Conservation (phyloP, 1,140 invertebrate genomes). For the Ceratina calcarata region DNA sequence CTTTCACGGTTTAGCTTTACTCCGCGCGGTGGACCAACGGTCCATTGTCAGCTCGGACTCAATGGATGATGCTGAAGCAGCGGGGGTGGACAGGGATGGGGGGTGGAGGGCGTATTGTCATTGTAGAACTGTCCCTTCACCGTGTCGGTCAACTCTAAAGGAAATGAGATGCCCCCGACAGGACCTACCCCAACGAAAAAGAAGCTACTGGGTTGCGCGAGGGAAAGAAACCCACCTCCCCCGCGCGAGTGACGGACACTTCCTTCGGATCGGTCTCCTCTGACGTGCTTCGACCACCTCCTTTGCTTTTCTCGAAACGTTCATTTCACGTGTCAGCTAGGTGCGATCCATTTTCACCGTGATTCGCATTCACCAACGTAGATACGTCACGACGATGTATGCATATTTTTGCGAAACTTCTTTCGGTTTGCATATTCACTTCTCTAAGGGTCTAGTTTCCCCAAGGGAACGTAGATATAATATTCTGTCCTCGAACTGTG, state of each 20-base stretch:
- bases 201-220: constrained; percentile 57
- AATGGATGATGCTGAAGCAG: constrained; percentile 53
- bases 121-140: constrained; percentile 47
- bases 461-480: neutral
- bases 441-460: neutral
- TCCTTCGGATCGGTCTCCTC: constrained; percentile 32
- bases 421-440: too few relatives aligned
- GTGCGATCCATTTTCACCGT: neutral
- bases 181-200: constrained; percentile 65
- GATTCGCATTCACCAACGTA: neutral
- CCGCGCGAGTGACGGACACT: constrained; percentile 48
- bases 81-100: constrained; percentile 10
- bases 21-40: constrained; percentile 54
- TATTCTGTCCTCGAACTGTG: too few relatives aligned
- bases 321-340: neutral
- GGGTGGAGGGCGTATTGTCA: constrained; percentile 46
- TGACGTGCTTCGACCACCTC: constrained; percentile 24
- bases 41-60: constrained; percentile 62
- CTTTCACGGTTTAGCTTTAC: constrained; percentile 47
- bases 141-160: constrained; percentile 57
- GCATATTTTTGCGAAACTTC: neutral
- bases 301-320: constrained; percentile 17
- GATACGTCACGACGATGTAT: too few relatives aligned
- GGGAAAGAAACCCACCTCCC: constrained; percentile 46
- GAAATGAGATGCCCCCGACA: constrained; percentile 65